Conservation (phyloP, 2,888 invertebrate species). For the Lymantria monacha region DNA sequence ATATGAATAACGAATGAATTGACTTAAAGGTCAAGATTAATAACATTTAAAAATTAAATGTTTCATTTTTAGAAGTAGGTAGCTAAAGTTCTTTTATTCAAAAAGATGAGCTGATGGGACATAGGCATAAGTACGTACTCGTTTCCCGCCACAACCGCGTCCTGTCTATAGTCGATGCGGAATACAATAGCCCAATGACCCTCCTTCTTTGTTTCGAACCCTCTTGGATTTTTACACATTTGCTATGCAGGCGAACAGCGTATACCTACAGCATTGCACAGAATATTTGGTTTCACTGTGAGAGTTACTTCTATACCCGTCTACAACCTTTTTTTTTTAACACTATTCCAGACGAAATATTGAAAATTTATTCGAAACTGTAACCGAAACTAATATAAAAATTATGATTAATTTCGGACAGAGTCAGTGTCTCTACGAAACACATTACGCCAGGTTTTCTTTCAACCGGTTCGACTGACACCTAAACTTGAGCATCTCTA, state of each 20-base stretch:
- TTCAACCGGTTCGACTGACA: no score
- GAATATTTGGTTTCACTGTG: conserved; percentile 8
- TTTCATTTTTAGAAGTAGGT: background rate
- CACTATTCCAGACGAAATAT: no score
- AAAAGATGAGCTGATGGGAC: no score
- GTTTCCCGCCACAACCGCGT: conserved; percentile 10
- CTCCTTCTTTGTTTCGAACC: conserved; percentile 24
- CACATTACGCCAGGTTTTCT: no score
- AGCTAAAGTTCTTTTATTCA: no score
- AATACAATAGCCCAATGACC: conserved; percentile 23
- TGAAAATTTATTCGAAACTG: no score
- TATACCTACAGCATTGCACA: conserved; percentile 17
- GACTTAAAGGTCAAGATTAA: background rate
- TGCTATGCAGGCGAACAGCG: conserved; percentile 12
- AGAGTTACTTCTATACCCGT: no score
- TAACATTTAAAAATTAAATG: background rate
- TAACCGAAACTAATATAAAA: no score
- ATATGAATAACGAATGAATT: background rate
- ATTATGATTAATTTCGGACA: no score
- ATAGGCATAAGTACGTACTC: background rate
- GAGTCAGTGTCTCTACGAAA: no score
- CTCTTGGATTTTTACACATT: conserved; percentile 23
- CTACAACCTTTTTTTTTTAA: no score
- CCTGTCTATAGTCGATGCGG: conserved; percentile 10
- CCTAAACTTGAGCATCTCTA: no score